Percentiles rank a stretch among this genome's conserved stretches.
These are phyloP conservation scores for Ovibos moschatus DNA, from an alignment of 2,113 vertebrate species.

Conservation along the genomic window DNA sequence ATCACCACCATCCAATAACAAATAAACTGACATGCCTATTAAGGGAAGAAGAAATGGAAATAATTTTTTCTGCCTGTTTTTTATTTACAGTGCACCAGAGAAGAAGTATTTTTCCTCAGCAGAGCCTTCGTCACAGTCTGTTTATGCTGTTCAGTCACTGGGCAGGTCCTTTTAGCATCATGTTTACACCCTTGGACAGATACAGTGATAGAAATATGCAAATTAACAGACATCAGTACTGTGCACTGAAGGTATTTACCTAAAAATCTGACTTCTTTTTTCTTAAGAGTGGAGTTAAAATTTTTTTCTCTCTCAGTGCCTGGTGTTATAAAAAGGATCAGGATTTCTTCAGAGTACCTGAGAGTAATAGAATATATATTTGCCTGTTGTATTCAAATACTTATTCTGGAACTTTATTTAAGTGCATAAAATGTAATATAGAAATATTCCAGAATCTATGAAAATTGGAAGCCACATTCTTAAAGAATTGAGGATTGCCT, in stretches of 20 bases:
- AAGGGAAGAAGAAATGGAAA: not conserved
- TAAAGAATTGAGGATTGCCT: not conserved
- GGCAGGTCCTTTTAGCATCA: constrained; percentile 99
- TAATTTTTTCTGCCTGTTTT: not conserved
- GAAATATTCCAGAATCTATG: not conserved
- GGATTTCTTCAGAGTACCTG: not conserved
- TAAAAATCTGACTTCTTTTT: not conserved
- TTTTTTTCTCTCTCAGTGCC: not conserved
- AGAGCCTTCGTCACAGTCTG: constrained; percentile 97
- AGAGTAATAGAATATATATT: not conserved
- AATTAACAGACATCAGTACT: constrained; percentile 99
- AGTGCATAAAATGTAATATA: not conserved
- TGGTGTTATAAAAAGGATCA: not conserved
- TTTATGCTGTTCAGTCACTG: constrained; percentile 99
- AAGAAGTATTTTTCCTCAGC: constrained; percentile 97
- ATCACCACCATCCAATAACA: not conserved
- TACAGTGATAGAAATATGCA: constrained; percentile 99
- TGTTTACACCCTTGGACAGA: constrained; percentile 99
- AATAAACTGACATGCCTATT: not conserved
- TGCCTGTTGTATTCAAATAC: not conserved
- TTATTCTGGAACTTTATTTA: not conserved
- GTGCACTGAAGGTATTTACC: constrained; percentile 93
- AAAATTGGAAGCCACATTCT: not conserved
- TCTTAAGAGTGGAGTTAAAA: not conserved
- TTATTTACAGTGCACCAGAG: constrained; percentile 93